Evolutionary conservation across 2,113 vertebrate genomes (phyloP).

Genomic region (Balaeniceps rex): DNA sequence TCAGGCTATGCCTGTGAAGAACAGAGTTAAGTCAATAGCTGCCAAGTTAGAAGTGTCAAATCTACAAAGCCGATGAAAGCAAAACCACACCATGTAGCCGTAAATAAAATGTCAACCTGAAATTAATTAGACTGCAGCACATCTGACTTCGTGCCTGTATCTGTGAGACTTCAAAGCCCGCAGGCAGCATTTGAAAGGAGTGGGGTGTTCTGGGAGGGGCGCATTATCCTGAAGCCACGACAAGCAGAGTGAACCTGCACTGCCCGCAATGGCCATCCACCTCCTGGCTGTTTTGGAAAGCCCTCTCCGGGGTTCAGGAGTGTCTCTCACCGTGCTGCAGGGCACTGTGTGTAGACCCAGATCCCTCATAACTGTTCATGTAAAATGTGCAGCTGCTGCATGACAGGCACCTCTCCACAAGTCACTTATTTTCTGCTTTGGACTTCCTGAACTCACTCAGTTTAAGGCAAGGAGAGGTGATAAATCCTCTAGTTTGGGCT

Average conservation of each 20-base stretch:
- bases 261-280: neutral
- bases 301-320: neutral
- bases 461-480: neutral
- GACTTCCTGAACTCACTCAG: neutral
- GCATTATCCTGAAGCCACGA: neutral
- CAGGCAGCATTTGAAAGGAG: neutral
- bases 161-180: conserved; percentile 34
- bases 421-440: neutral
- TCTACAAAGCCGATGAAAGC: conserved; percentile 8
- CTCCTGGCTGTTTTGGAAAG: neutral
- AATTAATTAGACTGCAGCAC: conserved; percentile 50
- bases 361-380: neutral
- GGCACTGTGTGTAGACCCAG: neutral
- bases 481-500: neutral
- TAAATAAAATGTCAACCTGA: conserved; percentile 61
- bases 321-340: neutral
- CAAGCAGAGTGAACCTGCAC: rapidly evolving
- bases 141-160: neutral
- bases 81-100: neutral
- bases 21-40: conserved; percentile 2
- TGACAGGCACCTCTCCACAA: neutral
- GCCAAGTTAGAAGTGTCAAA: neutral
- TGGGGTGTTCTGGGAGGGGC: neutral
- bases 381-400: rapidly evolving
- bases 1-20: neutral